phyloP scores from a whole-genome alignment of 2,797 vertebrate genomes.

The Microcaecilia unicolor region DNA sequence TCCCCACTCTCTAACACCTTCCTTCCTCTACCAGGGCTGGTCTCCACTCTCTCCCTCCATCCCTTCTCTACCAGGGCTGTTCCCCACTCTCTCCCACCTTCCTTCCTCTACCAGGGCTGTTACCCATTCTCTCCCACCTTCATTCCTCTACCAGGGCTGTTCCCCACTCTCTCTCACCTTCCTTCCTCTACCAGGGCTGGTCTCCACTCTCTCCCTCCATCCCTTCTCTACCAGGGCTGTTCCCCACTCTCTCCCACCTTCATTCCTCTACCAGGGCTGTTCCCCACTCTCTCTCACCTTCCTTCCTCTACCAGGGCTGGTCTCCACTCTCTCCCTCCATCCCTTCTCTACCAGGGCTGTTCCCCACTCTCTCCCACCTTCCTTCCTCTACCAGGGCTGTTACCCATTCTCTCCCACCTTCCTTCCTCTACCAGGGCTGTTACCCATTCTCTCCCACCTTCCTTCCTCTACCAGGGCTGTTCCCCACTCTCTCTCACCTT shows the following conservation, averaged over 20 bases:
- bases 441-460: neutral
- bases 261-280: neutral
- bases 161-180: neutral
- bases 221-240: too few species aligned
- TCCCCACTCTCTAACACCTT: neutral
- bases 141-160: neutral
- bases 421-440: neutral
- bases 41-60: neutral
- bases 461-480: neutral
- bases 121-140: too few species aligned
- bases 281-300: neutral
- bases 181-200: neutral
- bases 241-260: too few species aligned
- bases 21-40: neutral
- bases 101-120: too few species aligned
- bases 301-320: neutral
- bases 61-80: neutral
- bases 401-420: neutral
- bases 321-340: neutral
- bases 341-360: neutral
- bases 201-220: too few species aligned
- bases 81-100: neutral
- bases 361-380: neutral
- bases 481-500: neutral
- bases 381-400: neutral